Base-by-base conservation (phyloP, 1,140 invertebrate species). In the Brachystomella parvula region DNA sequence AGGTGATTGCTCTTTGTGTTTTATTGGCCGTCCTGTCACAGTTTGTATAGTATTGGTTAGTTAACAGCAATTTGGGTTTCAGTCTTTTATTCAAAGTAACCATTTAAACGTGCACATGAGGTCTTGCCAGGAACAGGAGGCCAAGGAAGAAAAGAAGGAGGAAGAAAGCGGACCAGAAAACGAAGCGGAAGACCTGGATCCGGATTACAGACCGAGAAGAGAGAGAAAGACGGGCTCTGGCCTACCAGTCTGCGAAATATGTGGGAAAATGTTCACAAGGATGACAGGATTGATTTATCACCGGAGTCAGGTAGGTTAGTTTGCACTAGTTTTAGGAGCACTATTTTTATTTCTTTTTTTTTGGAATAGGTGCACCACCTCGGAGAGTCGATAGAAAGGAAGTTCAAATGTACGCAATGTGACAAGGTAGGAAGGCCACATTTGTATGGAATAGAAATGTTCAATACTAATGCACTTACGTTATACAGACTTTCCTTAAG, bases 401-500 rank as follows among this genome's bases (percentile, higher is more conserved):
- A 53, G 24, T 53, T 53, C 49, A 6, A 53, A 19, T 53, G 49
- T 24, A 53, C 49, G 6, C 12, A 15, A 17, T 9, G 9, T 53
- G 9, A 53, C 12, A 53, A 53, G 49, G 9, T 15, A 53, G 6
- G 6, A 24, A 17, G 24, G 21, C n/a, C 15, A 53, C 49, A 53
- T 53, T 53, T n/a, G n/a, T 44, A 17, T 24, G 12, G 12, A 53
- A 17, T 53, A 19, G 9, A 19, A 12, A 53, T 53, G 12, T 19
- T 15, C 12, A 53, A 53, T 24, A 12, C 39, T 44, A n/a, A n/a
- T 53, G 12, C 21, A 26, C 6, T 53, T 53, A n/a, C n/a, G 12
- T 53, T 53, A 17, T 53, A 44, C 24, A 53, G 49, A 53, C 49
- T 53, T 53, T 53, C 24, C 49, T 53, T 9, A 53, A 53, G 24